Evolutionary conservation across 2,888 invertebrate genomes (phyloP).

Genomic region (Baccha elongata): DNA sequence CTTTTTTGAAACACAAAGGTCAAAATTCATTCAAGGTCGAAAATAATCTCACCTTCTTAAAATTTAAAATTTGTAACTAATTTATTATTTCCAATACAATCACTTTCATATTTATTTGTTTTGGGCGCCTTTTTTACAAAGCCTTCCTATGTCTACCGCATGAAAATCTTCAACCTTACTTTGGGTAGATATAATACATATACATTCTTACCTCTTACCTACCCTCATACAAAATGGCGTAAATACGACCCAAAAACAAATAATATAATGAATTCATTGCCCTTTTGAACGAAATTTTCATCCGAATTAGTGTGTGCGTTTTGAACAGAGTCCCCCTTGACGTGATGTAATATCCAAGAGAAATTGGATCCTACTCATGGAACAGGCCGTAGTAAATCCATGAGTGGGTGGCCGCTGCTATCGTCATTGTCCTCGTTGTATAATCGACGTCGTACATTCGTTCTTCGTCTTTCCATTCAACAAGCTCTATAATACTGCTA

Average conservation of each 20-base stretch:
- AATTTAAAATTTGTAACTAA: background rate
- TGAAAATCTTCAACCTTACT: background rate
- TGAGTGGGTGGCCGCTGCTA: constrained; percentile 59
- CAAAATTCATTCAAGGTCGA: constrained; percentile 14
- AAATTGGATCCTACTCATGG: constrained; percentile 63
- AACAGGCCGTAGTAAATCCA: constrained; percentile 41
- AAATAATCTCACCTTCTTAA: background rate
- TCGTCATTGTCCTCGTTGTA: constrained; percentile 19
- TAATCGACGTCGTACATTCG: background rate
- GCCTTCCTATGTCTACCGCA: background rate
- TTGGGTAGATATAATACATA: no score
- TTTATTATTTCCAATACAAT: constrained; percentile 3
- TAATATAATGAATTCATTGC: constrained; percentile 42
- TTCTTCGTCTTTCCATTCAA: constrained; percentile 61
- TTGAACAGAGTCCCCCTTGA: background rate
- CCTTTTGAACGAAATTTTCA: constrained; percentile 38
- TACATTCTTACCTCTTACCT: no score
- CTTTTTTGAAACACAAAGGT: no score
- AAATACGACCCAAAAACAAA: constrained; percentile 41
- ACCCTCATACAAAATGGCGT: background rate
- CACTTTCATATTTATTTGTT: background rate
- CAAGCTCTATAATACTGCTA: constrained; percentile 37
- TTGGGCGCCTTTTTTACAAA: constrained; percentile 27
- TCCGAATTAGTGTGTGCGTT: constrained; percentile 37
- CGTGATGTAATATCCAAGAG: constrained; percentile 34